Evolutionary conservation across 92 coral and sea anemone genomes (phyloP).

Genomic region (Isaurus tuberculatus): DNA sequence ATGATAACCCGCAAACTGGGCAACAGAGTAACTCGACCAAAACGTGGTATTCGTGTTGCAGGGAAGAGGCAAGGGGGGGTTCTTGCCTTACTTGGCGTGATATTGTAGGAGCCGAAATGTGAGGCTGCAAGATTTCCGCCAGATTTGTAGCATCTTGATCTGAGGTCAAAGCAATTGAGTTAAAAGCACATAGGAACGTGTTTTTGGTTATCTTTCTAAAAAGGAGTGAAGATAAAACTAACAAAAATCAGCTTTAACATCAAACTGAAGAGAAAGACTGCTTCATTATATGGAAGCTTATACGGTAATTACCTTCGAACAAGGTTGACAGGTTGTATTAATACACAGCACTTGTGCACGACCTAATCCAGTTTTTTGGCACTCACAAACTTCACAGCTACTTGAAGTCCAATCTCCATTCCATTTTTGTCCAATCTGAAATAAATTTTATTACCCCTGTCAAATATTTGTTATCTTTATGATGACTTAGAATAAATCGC

Average conservation of each 20-base stretch:
- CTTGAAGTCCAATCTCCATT: constrained; percentile 61
- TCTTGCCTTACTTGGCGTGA: background rate
- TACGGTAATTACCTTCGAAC: constrained; percentile 60
- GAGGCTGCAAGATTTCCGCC: no score
- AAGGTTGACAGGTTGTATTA: constrained; percentile 53
- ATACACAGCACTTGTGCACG: constrained; percentile 69
- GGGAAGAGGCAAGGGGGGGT: no score
- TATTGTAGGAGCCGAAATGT: no score
- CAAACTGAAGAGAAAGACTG: background rate
- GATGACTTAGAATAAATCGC: no score
- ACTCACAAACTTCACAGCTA: constrained; percentile 61
- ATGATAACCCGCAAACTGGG: no score
- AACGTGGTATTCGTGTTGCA: no score
- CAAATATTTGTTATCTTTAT: background rate
- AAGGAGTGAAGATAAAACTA: background rate
- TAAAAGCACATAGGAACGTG: no score
- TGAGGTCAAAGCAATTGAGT: no score
- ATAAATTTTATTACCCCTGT: background rate
- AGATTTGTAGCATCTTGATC: no score
- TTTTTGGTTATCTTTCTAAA: background rate
- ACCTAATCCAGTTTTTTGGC: constrained; percentile 61
- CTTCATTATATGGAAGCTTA: background rate
- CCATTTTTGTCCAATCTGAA: constrained; percentile 66
- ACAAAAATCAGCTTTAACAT: no score
- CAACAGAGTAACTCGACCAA: no score